A percentile compares a stretch with the other conserved stretches of the same genome.
phyloP scores from a whole-genome alignment of 2,888 invertebrate genomes.

The Tachina lurida region DNA sequence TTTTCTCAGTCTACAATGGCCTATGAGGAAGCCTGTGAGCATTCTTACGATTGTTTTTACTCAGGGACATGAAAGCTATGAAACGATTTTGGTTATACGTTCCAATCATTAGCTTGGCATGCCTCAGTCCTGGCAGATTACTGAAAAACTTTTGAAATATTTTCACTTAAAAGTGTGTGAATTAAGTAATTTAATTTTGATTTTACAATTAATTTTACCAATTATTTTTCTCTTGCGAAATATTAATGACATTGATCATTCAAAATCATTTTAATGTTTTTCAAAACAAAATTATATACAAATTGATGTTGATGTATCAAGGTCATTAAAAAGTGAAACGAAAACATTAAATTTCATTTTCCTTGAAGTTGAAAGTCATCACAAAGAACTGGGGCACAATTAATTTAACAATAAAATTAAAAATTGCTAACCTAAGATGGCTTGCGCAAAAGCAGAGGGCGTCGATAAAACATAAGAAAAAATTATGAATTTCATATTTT shows the following conservation, averaged over 20 bases:
- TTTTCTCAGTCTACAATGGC: too few species aligned
- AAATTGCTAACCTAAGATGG: not conserved
- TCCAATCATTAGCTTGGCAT: too few species aligned
- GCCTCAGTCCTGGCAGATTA: too few species aligned
- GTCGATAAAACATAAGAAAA: not conserved
- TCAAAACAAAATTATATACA: conserved; percentile 14
- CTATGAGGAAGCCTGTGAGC: too few species aligned
- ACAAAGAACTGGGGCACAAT: conserved; percentile 17
- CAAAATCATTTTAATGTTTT: not conserved
- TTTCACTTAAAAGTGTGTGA: too few species aligned
- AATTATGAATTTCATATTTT: conserved; percentile 25
- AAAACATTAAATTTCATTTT: not conserved
- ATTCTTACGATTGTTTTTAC: too few species aligned
- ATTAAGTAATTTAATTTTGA: too few species aligned
- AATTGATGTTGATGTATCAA: conserved; percentile 25
- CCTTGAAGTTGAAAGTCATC: conserved; percentile 45
- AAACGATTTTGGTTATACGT: too few species aligned
- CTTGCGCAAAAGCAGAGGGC: not conserved
- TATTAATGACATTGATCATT: conserved; percentile 52
- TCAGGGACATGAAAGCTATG: too few species aligned
- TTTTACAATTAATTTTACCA: not conserved
- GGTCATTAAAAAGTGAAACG: conserved; percentile 29
- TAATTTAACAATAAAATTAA: conserved; percentile 21
- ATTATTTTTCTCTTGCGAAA: conserved; percentile 23
- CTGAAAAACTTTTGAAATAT: too few species aligned